Conservation (phyloP, 2,797 vertebrate species). For the Betta splendens region DNA sequence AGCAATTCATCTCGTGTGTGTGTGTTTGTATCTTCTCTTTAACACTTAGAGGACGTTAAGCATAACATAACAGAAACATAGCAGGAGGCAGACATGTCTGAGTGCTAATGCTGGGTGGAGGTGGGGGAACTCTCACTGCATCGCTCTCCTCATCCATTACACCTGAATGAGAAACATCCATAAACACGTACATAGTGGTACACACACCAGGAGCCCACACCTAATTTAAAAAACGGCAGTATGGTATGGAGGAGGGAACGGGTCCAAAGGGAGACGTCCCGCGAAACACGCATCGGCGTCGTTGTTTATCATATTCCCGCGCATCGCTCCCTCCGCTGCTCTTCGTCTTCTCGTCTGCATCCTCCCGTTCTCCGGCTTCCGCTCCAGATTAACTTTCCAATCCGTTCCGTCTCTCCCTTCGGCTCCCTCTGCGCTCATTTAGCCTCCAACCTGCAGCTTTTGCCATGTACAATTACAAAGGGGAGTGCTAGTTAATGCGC, state of each 20-base stretch:
- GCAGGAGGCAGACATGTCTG: constrained; percentile 50
- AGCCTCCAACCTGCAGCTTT: constrained; percentile 84
- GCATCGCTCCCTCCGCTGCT: constrained; percentile 46
- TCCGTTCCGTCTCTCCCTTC: constrained; percentile 42
- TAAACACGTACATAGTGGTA: constrained; percentile 45
- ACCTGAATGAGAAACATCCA: constrained; percentile 54
- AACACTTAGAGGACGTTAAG: constrained; percentile 45
- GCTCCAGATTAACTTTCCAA: constrained; percentile 62
- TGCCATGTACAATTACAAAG: constrained; percentile 88
- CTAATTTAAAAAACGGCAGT: constrained; percentile 73
- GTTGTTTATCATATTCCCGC: constrained; percentile 69
- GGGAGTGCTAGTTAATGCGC: constrained; percentile 87
- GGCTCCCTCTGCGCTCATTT: constrained; percentile 80
- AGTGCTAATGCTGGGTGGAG: constrained; percentile 69
- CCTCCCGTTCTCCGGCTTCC: constrained; percentile 56
- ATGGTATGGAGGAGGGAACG: constrained; percentile 42
- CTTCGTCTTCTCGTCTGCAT: constrained; percentile 33
- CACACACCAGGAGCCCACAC: constrained; percentile 30
- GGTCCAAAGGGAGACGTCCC: constrained; percentile 61
- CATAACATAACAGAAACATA: no score
- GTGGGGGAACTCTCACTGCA: constrained; percentile 72
- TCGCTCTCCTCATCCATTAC: constrained; percentile 72
- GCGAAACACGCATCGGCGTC: constrained; percentile 69
- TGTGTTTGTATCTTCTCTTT: constrained; percentile 50
- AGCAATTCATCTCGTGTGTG: constrained; percentile 43